phyloP scores from a whole-genome alignment of 2,113 vertebrate species.

The Steatornis caripensis region DNA sequence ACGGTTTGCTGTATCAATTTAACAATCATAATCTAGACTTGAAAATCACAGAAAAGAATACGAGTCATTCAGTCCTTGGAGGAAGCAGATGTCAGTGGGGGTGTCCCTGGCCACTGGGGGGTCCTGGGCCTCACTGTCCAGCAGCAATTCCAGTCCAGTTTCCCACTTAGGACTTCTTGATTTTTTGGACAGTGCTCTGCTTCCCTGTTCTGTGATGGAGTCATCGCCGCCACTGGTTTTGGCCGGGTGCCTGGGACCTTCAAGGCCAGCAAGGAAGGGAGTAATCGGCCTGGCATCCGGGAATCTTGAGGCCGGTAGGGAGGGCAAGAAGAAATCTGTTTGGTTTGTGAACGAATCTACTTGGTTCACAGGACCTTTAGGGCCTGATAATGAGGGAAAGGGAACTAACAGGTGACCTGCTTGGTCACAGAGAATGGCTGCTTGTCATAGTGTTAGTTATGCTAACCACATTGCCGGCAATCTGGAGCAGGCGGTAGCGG shows the following conservation, averaged over 20 bases:
- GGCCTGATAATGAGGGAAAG: background rate
- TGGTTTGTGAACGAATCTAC: background rate
- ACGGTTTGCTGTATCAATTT: background rate
- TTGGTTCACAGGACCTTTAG: background rate
- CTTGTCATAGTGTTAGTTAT: background rate
- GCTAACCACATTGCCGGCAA: background rate
- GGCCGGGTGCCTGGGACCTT: background rate
- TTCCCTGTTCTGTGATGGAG: background rate
- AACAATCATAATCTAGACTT: background rate
- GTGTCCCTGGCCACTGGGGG: background rate
- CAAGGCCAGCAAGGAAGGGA: background rate
- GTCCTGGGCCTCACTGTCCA: background rate
- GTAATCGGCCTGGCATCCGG: background rate
- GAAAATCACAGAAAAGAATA: background rate
- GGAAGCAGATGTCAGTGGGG: background rate
- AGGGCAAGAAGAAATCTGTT: background rate
- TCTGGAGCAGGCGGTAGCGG: background rate
- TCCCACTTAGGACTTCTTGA: background rate
- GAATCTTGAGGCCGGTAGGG: background rate
- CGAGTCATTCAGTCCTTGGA: fast-evolving
- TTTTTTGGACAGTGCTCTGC: background rate
- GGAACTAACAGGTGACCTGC: background rate
- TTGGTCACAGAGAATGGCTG: background rate
- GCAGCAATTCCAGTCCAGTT: background rate
- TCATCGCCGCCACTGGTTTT: background rate